Evolutionary conservation across 2,888 invertebrate species (phyloP).

Genomic region (Unio delphinus): DNA sequence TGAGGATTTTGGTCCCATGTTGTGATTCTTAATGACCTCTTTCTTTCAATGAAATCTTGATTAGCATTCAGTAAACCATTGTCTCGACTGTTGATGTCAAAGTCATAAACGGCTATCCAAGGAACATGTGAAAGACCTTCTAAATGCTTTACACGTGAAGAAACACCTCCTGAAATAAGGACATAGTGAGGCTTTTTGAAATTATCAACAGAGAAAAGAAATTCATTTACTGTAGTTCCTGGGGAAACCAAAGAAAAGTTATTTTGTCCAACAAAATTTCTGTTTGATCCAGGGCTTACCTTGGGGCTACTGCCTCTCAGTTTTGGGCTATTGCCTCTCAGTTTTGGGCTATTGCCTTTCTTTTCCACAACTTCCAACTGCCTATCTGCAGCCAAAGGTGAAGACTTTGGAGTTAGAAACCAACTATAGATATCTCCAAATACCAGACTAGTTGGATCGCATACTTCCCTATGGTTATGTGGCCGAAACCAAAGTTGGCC

Average conservation of each 20-base stretch:
- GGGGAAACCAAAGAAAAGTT: no score
- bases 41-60: constrained; percentile 18
- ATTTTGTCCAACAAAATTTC: background rate
- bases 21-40: constrained; percentile 19
- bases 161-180: constrained; percentile 25
- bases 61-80: constrained; percentile 26
- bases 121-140: constrained; percentile 26
- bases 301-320: background rate
- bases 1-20: constrained; percentile 21
- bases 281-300: no score
- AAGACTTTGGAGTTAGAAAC: constrained; percentile 7
- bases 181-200: constrained; percentile 32
- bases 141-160: constrained; percentile 7
- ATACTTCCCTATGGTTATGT: constrained; percentile 1
- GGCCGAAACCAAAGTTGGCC: constrained; percentile 8
- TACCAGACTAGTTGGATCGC: constrained; percentile 10
- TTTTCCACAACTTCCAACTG: background rate
- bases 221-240: no score
- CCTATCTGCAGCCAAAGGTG: background rate
- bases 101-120: constrained; percentile 44
- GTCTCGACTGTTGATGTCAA: constrained; percentile 29
- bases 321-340: background rate
- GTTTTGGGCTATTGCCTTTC: background rate
- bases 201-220: background rate
- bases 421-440: constrained; percentile 13